Evolutionary conservation across 2,888 invertebrate species (phyloP).

Genomic region (Standfussiana lucernea): DNA sequence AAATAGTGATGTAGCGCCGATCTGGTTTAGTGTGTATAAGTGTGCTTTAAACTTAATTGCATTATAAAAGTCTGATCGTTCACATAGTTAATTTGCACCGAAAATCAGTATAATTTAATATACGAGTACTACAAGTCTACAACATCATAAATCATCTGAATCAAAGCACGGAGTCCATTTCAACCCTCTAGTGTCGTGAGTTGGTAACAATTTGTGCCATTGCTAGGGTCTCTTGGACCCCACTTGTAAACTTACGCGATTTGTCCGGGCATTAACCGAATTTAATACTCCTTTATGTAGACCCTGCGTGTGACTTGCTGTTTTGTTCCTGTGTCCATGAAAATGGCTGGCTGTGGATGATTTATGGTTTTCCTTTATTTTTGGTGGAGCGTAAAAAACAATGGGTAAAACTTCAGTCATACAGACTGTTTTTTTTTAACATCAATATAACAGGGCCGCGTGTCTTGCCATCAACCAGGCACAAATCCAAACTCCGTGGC

Average conservation of each 20-base stretch:
- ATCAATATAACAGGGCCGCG: no score
- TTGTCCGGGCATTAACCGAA: conserved; percentile 81
- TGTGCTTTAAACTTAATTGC: not conserved
- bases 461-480: no score
- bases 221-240: conserved; percentile 76
- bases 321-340: conserved; percentile 69
- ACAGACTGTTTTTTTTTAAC: not conserved
- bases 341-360: not conserved
- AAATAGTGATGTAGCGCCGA: not conserved
- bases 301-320: conserved; percentile 77
- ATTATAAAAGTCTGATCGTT: not conserved
- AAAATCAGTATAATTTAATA: conserved; percentile 53
- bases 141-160: conserved; percentile 61
- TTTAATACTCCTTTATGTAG: conserved; percentile 78
- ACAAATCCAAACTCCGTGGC: no score
- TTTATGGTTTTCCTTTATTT: conserved; percentile 21
- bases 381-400: not conserved
- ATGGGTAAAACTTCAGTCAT: not conserved
- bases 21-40: not conserved
- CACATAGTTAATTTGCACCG: not conserved
- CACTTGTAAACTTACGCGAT: conserved; percentile 81
- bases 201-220: conserved; percentile 72
- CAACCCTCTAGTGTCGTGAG: conserved; percentile 73
- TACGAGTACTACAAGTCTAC: conserved; percentile 54
- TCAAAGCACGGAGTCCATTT: conserved; percentile 74